Evolutionary conservation across 2,797 vertebrate species (phyloP), one percentile per base, ranked within the genome.

Genomic region (Sebastes variabilis): DNA sequence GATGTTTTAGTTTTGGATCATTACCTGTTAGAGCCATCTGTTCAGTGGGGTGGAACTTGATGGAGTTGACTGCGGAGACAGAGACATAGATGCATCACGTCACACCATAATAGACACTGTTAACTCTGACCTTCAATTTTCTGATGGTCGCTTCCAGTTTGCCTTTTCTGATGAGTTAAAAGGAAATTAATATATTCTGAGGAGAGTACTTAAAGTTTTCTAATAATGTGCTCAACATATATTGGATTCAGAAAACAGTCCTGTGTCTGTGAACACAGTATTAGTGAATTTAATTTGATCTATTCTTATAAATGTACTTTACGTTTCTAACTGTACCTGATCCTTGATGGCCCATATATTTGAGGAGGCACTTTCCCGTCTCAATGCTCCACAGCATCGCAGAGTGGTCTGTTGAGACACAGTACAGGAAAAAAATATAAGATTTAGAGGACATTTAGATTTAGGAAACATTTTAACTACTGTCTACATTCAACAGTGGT

Each of bases 371-470:
- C 91, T 97, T 98, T 25, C 98, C 98, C 0, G 98, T 99, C 94
- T 99, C 98, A 54, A 99, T 99, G 93, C 98, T 99, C 98, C 98
- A 99, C 75, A 99, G 93, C 95, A 99, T 96, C 4, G 97, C 98
- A 32, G 96, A 97, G 93, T 99, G 98, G 92, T 99, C 98, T 99
- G 86, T 59, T 66, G 10, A 85, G 3, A 70, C 3, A 69, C 8
- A 6, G 2, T 5, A n/a, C 0, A 12, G 42, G 16, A 46, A 46
- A 24, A 4, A 59, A 27, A 59, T 52, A n/a, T 20, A 18, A 52
- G 46, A 52, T 52, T 52, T 0, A 8, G 42, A 42, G 38, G 2
- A 3, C 14, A 42, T 42, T 42, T 42, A 42, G 38, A 42, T 42
- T 42, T 42, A 42, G 38, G 7, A 42, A 18, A 46, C 42, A 46